Base-by-base conservation (phyloP, 2,113 vertebrate species). In the Sakesphorus luctuosus region DNA sequence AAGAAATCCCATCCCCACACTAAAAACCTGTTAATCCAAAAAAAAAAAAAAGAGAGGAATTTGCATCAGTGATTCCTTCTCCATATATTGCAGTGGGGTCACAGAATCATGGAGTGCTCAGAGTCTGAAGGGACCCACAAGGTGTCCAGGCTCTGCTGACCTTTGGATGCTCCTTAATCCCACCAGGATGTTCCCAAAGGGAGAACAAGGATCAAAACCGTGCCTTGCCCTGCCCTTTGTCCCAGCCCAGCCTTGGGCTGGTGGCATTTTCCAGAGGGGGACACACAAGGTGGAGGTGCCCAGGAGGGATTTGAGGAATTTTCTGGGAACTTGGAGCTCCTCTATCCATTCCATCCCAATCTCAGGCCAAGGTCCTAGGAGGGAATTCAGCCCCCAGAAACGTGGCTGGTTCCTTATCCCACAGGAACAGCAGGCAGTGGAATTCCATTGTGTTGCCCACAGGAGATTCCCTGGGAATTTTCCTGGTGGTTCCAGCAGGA, bases 161-260 rank as follows among this genome's bases (percentile, higher is more conserved):
- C 65, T 62, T 46, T 59, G 28, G 1, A 4, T 55, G 12, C 17
- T 53, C 44, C 15, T 33, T 58, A 29, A 50, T 26, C 14, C 33
- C 16, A 2, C 56, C 0, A 2, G 83, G 36, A 33, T 1, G 0
- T 66, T 53, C 53, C 72, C 35, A 16, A 90, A 92, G 43, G 44
- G 71, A 66, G 71, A 72, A 18, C 20, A 50, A 38, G 76, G 83
- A 68, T 84, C 92, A n/a, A 90, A 83, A 68, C 40, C 3, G 7
- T 53, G 47, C n/a, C n/a, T 80, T 9, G 2, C 65, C 20, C 6
- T 18, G 50, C 35, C 1, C 73, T 92, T 59, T 38, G 66, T 80
- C 0, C 62, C 0, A 0, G 28, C 72, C 67, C 1, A 8, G 35
- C 69, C 18, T 77, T 69, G 53, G 72, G 67, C 25, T 66, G 88